Evolutionary conservation across 2,888 invertebrate genomes (phyloP), one percentile per base, ranked within the genome.

Genomic region (Drosophila prolongata): DNA sequence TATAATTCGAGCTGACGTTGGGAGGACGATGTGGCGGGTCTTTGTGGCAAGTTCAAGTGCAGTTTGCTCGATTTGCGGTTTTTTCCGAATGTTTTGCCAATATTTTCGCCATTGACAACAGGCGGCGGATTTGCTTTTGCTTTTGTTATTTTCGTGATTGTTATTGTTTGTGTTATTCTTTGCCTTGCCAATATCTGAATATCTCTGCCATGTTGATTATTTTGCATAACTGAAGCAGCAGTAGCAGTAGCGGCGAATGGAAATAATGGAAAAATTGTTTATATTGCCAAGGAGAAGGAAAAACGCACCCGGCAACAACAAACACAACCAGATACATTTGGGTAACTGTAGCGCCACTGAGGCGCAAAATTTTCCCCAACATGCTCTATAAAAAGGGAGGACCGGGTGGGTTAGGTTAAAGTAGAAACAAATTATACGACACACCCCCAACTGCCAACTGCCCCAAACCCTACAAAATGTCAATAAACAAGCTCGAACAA

Each of bases 341-440:
- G 65, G 54, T 46, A 66, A 66, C 67, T 38, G 60, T 68, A 87
- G 83, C 88, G 88, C 83, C 85, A 76, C 53, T 82, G 83, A 82
- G 83, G 86, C 88, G 86, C 78, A 85, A 80, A 87, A 69, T 80
- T 86, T 88, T 78, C 79, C 69, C 64, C 72, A 79, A 69, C 73
- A 65, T 73, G 61, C 43, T 46, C 19, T n/a, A 30, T 11, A 34
- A 47, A 14, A 16, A 11, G 47, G 44, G 24, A 19, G 35, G 34
- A 27, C 1, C 13, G 54, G 30, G 71, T 49, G 70, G 69, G 58
- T 69, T 58, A 69, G 56, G 83, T 86, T 88, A 84, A 78, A 87
- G 87, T 79, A 75, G 85, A 85, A 85, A 84, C 85, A 85, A 85
- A 85, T 85, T 85, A 85, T 89, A 81, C 84, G 79, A 87, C 76